A percentile compares a stretch with the other conserved stretches of the same genome.
Conservation (phyloP, 2,113 vertebrate species). For the Chionomys nivalis region DNA sequence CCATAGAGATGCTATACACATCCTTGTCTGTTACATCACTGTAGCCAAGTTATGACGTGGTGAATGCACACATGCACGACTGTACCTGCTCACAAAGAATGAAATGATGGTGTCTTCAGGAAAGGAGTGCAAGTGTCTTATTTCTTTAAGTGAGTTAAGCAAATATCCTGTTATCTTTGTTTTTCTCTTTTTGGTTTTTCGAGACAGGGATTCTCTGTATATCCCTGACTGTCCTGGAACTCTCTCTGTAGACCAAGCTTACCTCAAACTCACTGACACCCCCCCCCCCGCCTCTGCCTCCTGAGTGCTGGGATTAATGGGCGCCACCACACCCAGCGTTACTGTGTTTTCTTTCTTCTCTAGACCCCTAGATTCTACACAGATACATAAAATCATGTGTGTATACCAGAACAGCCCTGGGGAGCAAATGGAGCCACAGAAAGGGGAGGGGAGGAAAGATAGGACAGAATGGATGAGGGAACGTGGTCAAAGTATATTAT, state of each 20-base stretch:
- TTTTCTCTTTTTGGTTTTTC: not conserved
- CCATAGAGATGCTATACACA: too few species aligned
- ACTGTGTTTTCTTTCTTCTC: not conserved
- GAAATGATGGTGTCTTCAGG: not conserved
- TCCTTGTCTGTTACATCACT: not conserved
- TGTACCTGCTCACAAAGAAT: not conserved
- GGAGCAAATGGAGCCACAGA: not conserved
- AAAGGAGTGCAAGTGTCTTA: not conserved
- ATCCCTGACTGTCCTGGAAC: not conserved
- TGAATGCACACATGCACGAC: not conserved
- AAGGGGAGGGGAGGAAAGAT: not conserved
- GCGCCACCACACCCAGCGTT: not conserved
- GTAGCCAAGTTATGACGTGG: not conserved
- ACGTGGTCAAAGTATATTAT: too few species aligned
- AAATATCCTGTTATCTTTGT: not conserved
- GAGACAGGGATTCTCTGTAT: not conserved
- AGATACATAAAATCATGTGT: not conserved
- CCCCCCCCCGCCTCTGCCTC: not conserved
- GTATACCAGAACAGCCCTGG: not conserved
- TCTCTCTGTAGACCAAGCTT: not conserved
- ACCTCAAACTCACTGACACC: not conserved
- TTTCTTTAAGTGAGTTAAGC: not conserved
- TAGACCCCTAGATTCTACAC: not conserved
- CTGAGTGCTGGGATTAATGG: not conserved
- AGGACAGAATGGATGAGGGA: too few species aligned